These are phyloP conservation scores for Babyrousa celebensis DNA, from an alignment of 2,797 vertebrate genomes.

Conservation along the genomic window DNA sequence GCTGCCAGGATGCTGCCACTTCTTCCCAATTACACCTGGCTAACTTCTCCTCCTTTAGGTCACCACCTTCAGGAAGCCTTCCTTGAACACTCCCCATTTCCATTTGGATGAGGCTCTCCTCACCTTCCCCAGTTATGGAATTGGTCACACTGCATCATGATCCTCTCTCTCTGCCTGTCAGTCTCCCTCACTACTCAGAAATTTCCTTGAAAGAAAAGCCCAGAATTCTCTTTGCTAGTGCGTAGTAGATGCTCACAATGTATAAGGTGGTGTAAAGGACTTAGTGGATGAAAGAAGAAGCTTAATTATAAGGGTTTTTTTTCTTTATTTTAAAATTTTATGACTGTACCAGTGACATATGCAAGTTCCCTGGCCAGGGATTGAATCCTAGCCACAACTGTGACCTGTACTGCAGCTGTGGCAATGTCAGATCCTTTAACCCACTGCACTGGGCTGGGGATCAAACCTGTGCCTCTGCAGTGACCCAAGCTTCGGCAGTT, in stretches of 20 bases:
- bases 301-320: neutral
- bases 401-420: no score
- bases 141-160: neutral
- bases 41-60: neutral
- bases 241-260: neutral
- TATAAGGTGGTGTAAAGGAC: neutral
- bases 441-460: no score
- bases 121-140: neutral
- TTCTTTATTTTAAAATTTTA: neutral
- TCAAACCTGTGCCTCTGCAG: no score
- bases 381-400: no score
- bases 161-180: neutral
- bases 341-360: no score
- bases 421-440: no score
- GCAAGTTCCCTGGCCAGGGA: no score
- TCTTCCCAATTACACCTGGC: neutral
- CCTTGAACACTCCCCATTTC: neutral
- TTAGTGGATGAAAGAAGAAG: neutral
- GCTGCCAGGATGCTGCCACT: neutral
- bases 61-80: neutral
- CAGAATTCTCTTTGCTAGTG: neutral
- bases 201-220: neutral
- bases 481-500: no score
- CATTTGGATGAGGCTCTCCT: neutral
- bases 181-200: neutral